phyloP scores from a whole-genome alignment of 2,113 vertebrate genomes.

The Dunckerocampus dactyliophorus region DNA sequence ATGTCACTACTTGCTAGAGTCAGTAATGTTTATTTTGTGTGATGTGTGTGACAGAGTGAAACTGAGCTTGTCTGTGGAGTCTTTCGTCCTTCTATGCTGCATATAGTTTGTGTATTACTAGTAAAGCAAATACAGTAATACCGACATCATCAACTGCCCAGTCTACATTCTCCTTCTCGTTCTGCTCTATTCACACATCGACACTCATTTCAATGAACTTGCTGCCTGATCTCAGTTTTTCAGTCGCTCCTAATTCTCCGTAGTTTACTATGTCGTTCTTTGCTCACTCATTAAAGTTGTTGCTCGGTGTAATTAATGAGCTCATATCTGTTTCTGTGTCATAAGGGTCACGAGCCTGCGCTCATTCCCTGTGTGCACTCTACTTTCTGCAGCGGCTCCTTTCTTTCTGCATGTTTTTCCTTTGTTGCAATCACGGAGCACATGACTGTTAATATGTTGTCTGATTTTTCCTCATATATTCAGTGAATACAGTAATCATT shows the following conservation, averaged over 20 bases:
- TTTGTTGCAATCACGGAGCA: too few relatives aligned
- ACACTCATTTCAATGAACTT: conserved; percentile 63
- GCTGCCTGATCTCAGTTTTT: conserved; percentile 46
- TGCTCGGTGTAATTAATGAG: conserved; percentile 60
- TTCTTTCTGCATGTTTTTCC: too few relatives aligned
- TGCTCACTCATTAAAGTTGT: conserved; percentile 51
- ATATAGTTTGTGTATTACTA: neutral
- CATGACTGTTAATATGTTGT: too few relatives aligned
- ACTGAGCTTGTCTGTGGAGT: conserved; percentile 4
- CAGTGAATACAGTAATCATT: too few relatives aligned
- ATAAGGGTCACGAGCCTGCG: conserved; percentile 38
- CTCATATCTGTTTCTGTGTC: conserved; percentile 54
- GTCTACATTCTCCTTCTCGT: conserved; percentile 19
- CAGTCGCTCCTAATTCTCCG: conserved; percentile 40
- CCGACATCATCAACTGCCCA: conserved; percentile 10
- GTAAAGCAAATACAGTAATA: neutral
- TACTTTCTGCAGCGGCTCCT: conserved; percentile 8
- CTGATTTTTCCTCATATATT: too few relatives aligned
- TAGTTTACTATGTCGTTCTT: conserved; percentile 38
- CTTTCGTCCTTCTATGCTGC: neutral
- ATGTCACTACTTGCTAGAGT: conserved; percentile 19
- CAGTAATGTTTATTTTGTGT: neutral
- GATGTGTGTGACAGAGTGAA: conserved; percentile 10
- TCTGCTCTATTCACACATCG: conserved; percentile 49
- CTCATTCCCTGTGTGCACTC: conserved; percentile 6